These are phyloP conservation scores for Callithrix jacchus DNA, from an alignment of 2,113 vertebrate species.

Conservation along the genomic window DNA sequence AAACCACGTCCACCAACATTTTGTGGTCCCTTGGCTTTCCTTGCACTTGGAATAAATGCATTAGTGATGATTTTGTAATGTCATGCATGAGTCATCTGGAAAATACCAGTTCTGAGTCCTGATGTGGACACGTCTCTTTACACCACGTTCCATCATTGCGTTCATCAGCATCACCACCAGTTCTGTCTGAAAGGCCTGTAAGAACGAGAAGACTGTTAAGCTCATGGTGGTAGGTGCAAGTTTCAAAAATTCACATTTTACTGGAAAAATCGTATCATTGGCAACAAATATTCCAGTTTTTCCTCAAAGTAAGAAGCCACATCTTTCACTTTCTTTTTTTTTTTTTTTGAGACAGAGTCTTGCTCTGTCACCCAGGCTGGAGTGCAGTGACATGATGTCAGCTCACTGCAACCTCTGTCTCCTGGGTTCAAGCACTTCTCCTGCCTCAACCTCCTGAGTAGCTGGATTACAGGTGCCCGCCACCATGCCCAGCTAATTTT, in stretches of 20 bases:
- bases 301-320: background rate
- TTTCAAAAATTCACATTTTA: background rate
- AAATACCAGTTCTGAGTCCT: background rate
- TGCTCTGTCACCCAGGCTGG: no score
- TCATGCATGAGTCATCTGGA: background rate
- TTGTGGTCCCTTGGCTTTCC: accelerated
- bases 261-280: background rate
- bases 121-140: background rate
- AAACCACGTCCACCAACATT: background rate
- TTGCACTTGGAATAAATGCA: background rate
- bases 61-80: background rate
- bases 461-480: no score
- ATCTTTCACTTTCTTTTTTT: background rate
- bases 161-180: background rate
- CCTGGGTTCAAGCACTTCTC: no score
- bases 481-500: no score
- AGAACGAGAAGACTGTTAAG: background rate
- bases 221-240: background rate
- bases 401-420: no score
- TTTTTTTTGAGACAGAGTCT: no score
- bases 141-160: background rate
- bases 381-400: no score
- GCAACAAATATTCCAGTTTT: no score
- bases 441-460: no score
- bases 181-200: background rate